Conservation (phyloP, 2,888 invertebrate species). For the Drosophila sordidula region DNA sequence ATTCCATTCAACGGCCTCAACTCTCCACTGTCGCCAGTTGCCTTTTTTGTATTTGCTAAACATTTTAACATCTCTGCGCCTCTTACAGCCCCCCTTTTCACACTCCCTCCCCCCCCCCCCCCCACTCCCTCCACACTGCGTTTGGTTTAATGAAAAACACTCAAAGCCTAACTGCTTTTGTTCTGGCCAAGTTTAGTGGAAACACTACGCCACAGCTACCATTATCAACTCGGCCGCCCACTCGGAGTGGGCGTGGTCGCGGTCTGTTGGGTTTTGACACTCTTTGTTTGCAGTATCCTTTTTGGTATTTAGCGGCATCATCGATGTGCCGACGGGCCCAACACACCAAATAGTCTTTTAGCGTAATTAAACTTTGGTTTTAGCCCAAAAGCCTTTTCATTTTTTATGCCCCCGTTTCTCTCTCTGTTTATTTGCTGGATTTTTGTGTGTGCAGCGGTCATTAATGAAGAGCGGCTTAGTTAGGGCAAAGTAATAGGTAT, state of each 20-base stretch:
- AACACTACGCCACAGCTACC: conserved; percentile 38
- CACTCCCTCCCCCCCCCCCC: neutral
- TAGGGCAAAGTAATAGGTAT: neutral
- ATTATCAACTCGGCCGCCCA: neutral
- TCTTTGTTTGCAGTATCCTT: conserved; percentile 43
- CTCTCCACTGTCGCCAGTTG: conserved; percentile 37
- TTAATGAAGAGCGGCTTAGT: conserved; percentile 14
- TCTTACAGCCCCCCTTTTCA: neutral
- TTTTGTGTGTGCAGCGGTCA: conserved; percentile 8
- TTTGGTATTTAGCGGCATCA: conserved; percentile 33
- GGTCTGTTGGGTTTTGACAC: conserved; percentile 27
- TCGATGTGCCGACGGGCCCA: conserved; percentile 28
- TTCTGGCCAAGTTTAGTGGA: conserved; percentile 70
- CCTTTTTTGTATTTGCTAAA: conserved; percentile 62
- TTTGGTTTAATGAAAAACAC: conserved; percentile 56
- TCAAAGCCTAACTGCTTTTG: conserved; percentile 62
- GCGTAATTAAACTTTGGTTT: conserved; percentile 69
- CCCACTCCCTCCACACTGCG: neutral
- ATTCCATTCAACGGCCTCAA: conserved; percentile 50
- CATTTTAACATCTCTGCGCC: conserved; percentile 55
- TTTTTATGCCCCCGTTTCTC: conserved; percentile 9
- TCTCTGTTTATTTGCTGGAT: neutral
- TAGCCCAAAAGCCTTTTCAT: conserved; percentile 11
- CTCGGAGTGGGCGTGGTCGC: conserved; percentile 19
- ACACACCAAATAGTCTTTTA: conserved; percentile 57